Evolutionary conservation across 1,140 invertebrate genomes (phyloP).

Genomic region (Cydia amplana): DNA sequence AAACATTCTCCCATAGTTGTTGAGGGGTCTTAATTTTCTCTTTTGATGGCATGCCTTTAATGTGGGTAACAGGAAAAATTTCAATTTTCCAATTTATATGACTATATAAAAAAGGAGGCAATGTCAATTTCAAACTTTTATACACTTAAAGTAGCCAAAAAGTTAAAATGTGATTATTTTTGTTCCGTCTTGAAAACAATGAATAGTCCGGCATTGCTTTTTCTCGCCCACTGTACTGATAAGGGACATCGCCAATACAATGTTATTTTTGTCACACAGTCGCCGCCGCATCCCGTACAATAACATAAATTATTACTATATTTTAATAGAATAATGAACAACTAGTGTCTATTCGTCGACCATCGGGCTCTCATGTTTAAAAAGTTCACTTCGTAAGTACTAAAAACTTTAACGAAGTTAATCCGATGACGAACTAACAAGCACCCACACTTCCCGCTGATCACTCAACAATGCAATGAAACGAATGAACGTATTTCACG

Average conservation of each 20-base stretch:
- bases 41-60: slow-evolving; percentile 56
- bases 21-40: slow-evolving; percentile 62
- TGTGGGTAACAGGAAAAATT: neutral
- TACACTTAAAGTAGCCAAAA: neutral
- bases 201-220: neutral
- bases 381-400: neutral
- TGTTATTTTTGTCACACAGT: neutral
- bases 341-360: neutral
- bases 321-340: neutral
- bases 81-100: too few relatives aligned
- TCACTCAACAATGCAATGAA: slow-evolving; percentile 6
- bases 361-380: neutral
- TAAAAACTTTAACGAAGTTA: neutral
- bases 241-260: slow-evolving; percentile 8
- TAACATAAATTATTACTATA: neutral
- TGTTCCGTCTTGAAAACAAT: neutral
- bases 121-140: neutral
- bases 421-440: neutral
- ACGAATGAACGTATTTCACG: too few relatives aligned
- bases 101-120: neutral
- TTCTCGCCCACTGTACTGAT: neutral
- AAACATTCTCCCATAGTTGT: slow-evolving; percentile 69
- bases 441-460: neutral
- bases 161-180: neutral
- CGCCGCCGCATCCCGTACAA: neutral